Evolutionary conservation across 2,888 invertebrate genomes (phyloP).

Genomic region (Agrochola litura): DNA sequence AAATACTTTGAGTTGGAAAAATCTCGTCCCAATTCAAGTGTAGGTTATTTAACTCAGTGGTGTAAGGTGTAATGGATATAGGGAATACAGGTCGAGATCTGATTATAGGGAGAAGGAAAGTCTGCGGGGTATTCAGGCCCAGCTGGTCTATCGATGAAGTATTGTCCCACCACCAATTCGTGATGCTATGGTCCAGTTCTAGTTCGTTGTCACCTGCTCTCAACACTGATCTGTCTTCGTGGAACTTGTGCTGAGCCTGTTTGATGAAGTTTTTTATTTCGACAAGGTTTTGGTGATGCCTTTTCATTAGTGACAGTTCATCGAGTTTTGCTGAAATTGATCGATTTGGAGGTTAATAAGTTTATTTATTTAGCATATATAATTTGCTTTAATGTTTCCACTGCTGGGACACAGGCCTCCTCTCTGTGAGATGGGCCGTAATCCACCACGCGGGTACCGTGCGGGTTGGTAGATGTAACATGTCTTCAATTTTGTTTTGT

Average conservation of each 20-base stretch:
- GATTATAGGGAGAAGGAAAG: no score
- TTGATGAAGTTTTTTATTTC: conserved; percentile 24
- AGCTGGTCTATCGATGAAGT: neutral
- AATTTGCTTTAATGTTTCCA: no score
- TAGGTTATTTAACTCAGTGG: neutral
- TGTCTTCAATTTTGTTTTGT: no score
- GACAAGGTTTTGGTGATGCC: conserved; percentile 5
- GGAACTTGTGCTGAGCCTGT: neutral
- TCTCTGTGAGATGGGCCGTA: no score
- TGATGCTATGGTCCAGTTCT: neutral
- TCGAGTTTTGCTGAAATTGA: conserved; percentile 25
- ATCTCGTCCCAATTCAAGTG: conserved; percentile 25
- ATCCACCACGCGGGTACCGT: no score
- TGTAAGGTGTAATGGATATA: neutral
- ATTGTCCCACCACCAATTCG: neutral
- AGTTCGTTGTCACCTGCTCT: neutral
- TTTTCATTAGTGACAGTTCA: conserved; percentile 16
- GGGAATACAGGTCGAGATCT: conserved; percentile 9
- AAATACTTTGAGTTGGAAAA: neutral
- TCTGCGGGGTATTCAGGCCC: neutral
- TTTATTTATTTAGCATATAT: neutral
- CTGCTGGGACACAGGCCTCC: no score
- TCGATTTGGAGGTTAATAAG: neutral
- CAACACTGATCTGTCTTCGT: neutral
- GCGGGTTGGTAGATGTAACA: no score